Evolutionary conservation across 2,797 vertebrate species (phyloP), one percentile per base, ranked within the genome.

Genomic region (Tragopan temminckii): DNA sequence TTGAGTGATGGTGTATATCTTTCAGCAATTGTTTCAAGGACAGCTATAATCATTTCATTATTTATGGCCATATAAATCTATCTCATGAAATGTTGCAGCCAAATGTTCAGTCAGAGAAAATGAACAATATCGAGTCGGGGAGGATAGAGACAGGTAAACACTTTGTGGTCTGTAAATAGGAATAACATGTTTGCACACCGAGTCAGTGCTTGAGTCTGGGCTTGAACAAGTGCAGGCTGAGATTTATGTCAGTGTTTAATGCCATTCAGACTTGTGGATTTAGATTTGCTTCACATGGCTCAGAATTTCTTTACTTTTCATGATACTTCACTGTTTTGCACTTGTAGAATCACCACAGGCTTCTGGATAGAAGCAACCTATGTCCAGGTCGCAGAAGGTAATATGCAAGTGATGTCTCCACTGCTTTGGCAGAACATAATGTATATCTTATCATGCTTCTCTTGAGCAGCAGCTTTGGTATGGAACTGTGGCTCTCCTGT

Each of bases 91-190:
- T 31, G 46, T 45, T 89, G 67, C 8, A 24, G 38, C 25, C 76
- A 91, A 80, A 74, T 7, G 29, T 52, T 10, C 43, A 57, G 27
- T 46, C 35, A 78, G 68, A 86, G 67, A 76, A 88, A 91, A 74
- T 21, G 27, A 82, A 16, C 43, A 76, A 36, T 14, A 38, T 33
- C n/a, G 27, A 48, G 14, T 82, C 16, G 48, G 63, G 43, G 59
- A 82, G n/a, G 27, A 62, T 3, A 43, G 36, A 63, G 21, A 40
- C 31, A 66, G 42, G 27, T 85, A 66, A 90, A 93, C 19, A 57
- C 43, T 3, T 40, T 27, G 14, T 53, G n/a, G 7, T 33, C 36
- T 64, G 45, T 69, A 90, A 89, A 66, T 35, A 87, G 25, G 29
- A 85, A n/a, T 64, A 71, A 78, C 58, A 12, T 52, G 8, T 76